phyloP scores from a whole-genome alignment of 2,113 vertebrate genomes.

The Emberiza fucata region DNA sequence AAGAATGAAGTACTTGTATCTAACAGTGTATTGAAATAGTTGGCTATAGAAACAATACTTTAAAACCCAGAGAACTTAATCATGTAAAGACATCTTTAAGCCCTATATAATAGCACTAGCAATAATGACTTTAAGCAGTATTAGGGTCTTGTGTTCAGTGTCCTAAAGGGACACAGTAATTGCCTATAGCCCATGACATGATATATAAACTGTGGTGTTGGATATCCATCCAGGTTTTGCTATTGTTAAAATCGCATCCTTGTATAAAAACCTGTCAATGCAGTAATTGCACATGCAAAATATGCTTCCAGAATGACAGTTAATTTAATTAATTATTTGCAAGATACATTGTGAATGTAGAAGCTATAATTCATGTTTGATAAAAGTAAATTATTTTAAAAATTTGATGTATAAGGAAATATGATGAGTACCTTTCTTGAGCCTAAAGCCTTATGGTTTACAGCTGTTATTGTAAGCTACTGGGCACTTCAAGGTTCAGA shows the following conservation, averaged over 20 bases:
- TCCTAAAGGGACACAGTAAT: not conserved
- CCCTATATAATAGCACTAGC: not conserved
- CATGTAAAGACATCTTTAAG: constrained; percentile 30
- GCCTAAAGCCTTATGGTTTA: not conserved
- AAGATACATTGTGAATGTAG: not conserved
- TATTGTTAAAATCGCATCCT: not conserved
- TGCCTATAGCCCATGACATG: not conserved
- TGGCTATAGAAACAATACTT: constrained; percentile 21
- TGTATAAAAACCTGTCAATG: not conserved
- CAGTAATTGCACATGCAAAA: not conserved
- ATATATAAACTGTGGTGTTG: not conserved
- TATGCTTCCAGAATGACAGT: not conserved
- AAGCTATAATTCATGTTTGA: not conserved
- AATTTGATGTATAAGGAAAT: not conserved
- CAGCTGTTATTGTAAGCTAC: not conserved
- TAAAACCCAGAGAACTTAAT: constrained; percentile 40
- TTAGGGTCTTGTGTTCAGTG: not conserved
- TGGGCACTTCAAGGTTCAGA: not conserved
- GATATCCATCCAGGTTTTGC: not conserved
- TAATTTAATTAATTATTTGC: constrained; percentile 9
- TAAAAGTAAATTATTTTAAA: not conserved
- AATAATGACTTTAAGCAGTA: not conserved
- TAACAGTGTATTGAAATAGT: not conserved
- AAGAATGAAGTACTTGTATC: constrained; percentile 13
- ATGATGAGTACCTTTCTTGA: not conserved